Evolutionary conservation across 2,113 vertebrate genomes (phyloP), one percentile per base, ranked within the genome.

Genomic region (Anoura caudifer): DNA sequence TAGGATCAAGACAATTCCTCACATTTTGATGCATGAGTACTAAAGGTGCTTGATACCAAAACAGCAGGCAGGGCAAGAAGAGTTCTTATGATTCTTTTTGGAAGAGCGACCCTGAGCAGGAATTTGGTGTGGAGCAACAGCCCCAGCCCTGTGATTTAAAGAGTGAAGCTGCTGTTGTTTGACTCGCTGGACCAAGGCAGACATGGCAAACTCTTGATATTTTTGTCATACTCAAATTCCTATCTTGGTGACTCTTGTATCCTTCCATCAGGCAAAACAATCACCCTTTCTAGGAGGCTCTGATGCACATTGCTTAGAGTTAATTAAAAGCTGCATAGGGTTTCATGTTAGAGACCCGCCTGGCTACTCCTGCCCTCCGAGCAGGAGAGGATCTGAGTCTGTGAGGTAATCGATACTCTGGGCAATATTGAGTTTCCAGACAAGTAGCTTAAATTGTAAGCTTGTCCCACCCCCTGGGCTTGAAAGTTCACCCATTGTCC

Each of bases 391-490:
- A 31, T 50, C 67, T 47, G 59, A 65, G 70, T 63, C 95, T 69
- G 63, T 17, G 75, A 84, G 31, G 92, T 95, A 90, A 96, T n/a
- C 0, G 92, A 93, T 94, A 87, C 59, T 63, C 80, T 1, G 12
- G 90, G 79, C 75, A 45, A 47, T 94, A 96, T 84, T 95, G 83
- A 96, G 69, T 98, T 97, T 97, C 95, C 73, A 93, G 94, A 88
- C 50, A 8, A 83, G 41, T 80, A 75, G 86, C 45, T 91, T 79
- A 90, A 59, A 81, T 38, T 84, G 65, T 89, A 94, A 88, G 72
- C 45, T 93, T 93, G 75, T 15, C 41, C 38, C 2, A 24, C 9
- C 72, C 65, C 22, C 33, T 33, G 31, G 69, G 45, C 77, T 96
- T 54, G 65, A 93, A 90, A 86, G 91, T 94, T 95, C 79, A 69